These are phyloP conservation scores for Noctua comes DNA, from an alignment of 2,888 invertebrate genomes.

Conservation along the genomic window DNA sequence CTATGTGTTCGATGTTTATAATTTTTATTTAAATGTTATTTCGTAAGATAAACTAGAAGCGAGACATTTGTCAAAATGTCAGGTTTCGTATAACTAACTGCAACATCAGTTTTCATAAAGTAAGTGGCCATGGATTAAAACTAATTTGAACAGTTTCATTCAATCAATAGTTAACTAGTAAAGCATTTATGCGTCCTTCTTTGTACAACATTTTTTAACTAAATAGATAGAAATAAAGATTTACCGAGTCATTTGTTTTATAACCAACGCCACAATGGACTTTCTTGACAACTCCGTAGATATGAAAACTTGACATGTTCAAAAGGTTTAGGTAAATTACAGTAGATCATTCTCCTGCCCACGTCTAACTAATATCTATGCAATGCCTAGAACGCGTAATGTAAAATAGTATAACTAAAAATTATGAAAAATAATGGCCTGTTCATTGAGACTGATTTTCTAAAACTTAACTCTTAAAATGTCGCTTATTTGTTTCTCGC, in stretches of 20 bases:
- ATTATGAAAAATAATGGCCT: constrained; percentile 86
- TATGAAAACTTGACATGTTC: constrained; percentile 25
- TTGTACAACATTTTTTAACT: constrained; percentile 13
- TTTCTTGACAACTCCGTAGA: not conserved
- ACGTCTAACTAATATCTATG: constrained; percentile 57
- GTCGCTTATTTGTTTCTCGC: constrained; percentile 72
- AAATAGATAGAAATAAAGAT: not conserved
- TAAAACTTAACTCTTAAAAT: constrained; percentile 85
- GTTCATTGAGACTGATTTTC: constrained; percentile 90
- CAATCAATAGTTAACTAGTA: constrained; percentile 23
- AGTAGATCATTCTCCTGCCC: constrained; percentile 39
- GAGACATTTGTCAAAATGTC: constrained; percentile 47
- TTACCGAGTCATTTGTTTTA: not conserved
- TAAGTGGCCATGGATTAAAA: constrained; percentile 52
- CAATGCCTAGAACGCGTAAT: constrained; percentile 72
- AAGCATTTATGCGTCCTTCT: constrained; percentile 42
- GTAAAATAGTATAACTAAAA: constrained; percentile 79
- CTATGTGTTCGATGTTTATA: constrained; percentile 55
- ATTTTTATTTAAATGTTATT: constrained; percentile 49
- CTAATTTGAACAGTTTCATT: constrained; percentile 32
- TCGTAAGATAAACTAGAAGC: constrained; percentile 41
- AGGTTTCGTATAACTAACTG: constrained; percentile 51
- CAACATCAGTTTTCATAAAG: constrained; percentile 61
- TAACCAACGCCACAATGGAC: not conserved
- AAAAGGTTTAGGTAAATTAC: constrained; percentile 39